Evolutionary conservation across 2,797 vertebrate species (phyloP).

Genomic region (Acanthopagrus latus): DNA sequence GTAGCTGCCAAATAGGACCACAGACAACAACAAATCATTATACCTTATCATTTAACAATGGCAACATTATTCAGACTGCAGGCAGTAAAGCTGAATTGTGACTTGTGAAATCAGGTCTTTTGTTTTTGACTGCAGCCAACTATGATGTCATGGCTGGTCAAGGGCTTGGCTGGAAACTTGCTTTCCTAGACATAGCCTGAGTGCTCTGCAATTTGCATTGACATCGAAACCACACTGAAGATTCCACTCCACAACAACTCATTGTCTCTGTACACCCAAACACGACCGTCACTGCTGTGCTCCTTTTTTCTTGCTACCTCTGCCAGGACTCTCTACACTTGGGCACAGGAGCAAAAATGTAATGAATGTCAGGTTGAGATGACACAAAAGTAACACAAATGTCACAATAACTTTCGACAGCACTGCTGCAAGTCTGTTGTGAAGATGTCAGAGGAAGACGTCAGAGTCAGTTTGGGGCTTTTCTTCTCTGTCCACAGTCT

Average conservation of each 20-base stretch:
- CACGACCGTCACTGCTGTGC: neutral
- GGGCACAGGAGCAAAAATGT: neutral
- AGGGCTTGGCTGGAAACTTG: no score
- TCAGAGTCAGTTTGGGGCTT: neutral
- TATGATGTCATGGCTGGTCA: neutral
- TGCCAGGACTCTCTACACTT: neutral
- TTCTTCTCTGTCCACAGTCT: neutral
- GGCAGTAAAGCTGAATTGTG: neutral
- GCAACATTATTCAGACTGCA: neutral
- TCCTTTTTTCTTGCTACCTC: neutral
- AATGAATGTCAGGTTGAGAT: conserved; percentile 17
- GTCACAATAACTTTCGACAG: neutral
- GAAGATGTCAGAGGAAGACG: neutral
- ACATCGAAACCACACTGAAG: neutral
- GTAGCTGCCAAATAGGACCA: neutral
- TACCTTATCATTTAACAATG: neutral
- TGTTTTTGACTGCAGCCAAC: neutral
- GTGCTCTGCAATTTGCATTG: neutral
- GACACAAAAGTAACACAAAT: conserved; percentile 13
- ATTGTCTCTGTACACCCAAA: neutral
- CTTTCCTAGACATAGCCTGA: neutral
- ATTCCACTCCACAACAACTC: neutral
- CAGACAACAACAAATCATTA: neutral
- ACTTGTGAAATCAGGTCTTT: conserved; percentile 12
- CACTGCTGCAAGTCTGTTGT: neutral